Evolutionary conservation across 1,140 invertebrate species (phyloP).

Genomic region (Macrocentrus cingulum): DNA sequence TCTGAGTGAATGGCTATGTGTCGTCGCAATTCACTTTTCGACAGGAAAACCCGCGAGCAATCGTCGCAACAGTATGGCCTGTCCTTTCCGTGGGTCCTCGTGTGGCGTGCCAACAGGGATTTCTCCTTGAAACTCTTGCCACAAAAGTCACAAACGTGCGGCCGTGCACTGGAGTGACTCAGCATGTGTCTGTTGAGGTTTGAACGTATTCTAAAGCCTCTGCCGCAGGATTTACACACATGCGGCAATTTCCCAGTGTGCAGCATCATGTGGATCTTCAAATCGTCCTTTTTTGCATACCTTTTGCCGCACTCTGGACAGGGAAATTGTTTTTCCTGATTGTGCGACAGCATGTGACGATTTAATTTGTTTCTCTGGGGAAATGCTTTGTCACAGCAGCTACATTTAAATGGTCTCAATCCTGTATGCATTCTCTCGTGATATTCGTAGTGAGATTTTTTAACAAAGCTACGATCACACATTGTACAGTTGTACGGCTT

Average conservation of each 20-base stretch:
- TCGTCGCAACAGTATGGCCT: conserved; percentile 50
- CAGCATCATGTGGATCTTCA: conserved; percentile 45
- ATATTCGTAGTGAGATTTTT: conserved; percentile 54
- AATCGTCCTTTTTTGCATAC: conserved; percentile 47
- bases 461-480: conserved; percentile 49
- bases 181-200: conserved; percentile 51
- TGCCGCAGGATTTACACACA: conserved; percentile 47
- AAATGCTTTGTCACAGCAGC: conserved; percentile 64
- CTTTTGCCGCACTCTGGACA: conserved; percentile 50
- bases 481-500: conserved; percentile 47
- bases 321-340: conserved; percentile 44
- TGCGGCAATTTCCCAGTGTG: conserved; percentile 39
- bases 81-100: conserved; percentile 50
- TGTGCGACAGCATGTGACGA: conserved; percentile 70
- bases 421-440: conserved; percentile 73
- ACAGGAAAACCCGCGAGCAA: conserved; percentile 47
- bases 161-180: conserved; percentile 51
- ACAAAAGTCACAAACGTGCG: conserved; percentile 48
- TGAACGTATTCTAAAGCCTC: conserved; percentile 43
- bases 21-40: conserved; percentile 51
- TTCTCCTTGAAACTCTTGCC: conserved; percentile 53
- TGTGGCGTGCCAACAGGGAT: conserved; percentile 48
- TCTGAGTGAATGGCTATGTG: conserved; percentile 48
- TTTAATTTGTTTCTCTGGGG: conserved; percentile 66
- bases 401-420: conserved; percentile 77